These are phyloP conservation scores for Champsocephalus gunnari DNA, from an alignment of 2,797 vertebrate species.

Conservation along the genomic window DNA sequence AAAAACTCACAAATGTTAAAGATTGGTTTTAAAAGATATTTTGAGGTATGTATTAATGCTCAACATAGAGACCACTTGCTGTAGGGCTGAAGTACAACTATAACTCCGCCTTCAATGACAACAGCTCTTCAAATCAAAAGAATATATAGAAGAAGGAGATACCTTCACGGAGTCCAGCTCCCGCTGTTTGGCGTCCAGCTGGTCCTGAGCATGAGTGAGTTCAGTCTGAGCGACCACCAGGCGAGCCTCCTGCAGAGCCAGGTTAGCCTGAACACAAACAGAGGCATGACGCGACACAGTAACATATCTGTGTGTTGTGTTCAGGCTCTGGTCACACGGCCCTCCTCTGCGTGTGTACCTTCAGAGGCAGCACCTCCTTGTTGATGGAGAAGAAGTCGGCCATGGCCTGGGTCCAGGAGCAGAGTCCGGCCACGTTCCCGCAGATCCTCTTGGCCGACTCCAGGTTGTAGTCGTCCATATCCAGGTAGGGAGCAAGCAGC, in stretches of 20 bases:
- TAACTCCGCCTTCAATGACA: no score
- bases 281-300: neutral
- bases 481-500: conserved; percentile 86
- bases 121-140: no score
- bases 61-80: no score
- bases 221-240: conserved; percentile 85
- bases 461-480: conserved; percentile 90
- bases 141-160: no score
- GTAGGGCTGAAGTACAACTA: no score
- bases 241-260: conserved; percentile 86
- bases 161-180: conserved; percentile 88
- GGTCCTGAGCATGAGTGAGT: conserved; percentile 83
- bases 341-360: conserved; percentile 73
- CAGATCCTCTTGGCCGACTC: conserved; percentile 89
- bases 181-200: conserved; percentile 86
- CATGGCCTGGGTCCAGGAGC: conserved; percentile 92
- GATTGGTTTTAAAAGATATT: no score
- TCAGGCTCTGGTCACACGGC: no score
- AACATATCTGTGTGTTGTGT: neutral
- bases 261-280: conserved; percentile 81
- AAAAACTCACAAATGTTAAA: no score
- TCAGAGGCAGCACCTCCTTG: conserved; percentile 90
- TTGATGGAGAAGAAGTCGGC: conserved; percentile 89
- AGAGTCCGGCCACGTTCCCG: conserved; percentile 90
- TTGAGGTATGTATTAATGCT: no score